These are phyloP conservation scores for Apamea sordens DNA, from an alignment of 2,888 invertebrate genomes.

Conservation along the genomic window DNA sequence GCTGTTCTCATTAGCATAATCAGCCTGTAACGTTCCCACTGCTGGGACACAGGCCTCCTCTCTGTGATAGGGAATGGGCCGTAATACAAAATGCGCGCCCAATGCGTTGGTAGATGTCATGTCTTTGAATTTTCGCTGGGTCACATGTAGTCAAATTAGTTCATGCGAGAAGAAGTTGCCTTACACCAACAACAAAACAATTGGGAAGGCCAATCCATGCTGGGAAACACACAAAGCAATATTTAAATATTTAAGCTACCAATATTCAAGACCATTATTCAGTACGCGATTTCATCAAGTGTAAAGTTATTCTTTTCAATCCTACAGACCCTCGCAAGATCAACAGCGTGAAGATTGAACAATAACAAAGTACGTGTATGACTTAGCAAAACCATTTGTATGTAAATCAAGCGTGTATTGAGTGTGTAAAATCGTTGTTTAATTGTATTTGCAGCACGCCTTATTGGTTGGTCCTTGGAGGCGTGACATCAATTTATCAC, in stretches of 20 bases:
- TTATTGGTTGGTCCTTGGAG: constrained; percentile 53
- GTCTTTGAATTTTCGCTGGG: not conserved
- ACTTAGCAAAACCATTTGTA: constrained; percentile 58
- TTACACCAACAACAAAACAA: not conserved
- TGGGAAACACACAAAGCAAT: not conserved
- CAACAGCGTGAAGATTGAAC: constrained; percentile 43
- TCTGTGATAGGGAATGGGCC: not conserved
- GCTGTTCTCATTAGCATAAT: not conserved
- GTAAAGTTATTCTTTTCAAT: constrained; percentile 16
- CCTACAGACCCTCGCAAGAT: constrained; percentile 31
- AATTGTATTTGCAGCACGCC: constrained; percentile 56
- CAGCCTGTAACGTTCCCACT: not conserved
- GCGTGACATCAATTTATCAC: constrained; percentile 60
- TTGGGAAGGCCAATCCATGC: not conserved
- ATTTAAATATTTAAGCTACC: constrained; percentile 2
- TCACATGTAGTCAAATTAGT: not conserved
- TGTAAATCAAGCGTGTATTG: constrained; percentile 58
- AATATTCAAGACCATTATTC: constrained; percentile 24
- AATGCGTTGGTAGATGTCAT: not conserved
- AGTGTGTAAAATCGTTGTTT: constrained; percentile 62
- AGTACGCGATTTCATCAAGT: constrained; percentile 17
- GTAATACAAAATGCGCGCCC: not conserved
- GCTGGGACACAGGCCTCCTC: not conserved
- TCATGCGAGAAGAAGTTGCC: not conserved
- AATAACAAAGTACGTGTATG: constrained; percentile 47